Base-by-base conservation (phyloP, 2,113 vertebrate species). In the Cyprinodon brontotheroides region DNA sequence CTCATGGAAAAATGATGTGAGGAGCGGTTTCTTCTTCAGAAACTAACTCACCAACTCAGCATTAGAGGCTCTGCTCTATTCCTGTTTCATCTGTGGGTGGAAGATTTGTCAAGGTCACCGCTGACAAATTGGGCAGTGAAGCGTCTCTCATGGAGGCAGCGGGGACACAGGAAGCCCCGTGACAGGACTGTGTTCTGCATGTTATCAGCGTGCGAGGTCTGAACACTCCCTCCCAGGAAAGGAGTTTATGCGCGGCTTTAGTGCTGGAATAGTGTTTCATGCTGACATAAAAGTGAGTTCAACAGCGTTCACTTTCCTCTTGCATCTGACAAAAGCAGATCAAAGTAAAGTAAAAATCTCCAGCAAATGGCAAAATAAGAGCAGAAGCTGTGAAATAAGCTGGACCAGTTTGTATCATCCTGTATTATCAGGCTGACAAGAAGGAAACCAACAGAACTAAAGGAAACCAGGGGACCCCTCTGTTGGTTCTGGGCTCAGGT, bases 71-170 rank as follows among this genome's bases (percentile, higher is more conserved):
- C 12, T 5, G 47, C 11, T 70, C 65, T 68, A 37, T 76, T 67
- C 75, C 40, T 57, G 67, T 83, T 57, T 75, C 65, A 63, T 80
- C 66, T 61, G 17, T 15, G 68, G 70, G 78, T 29, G 59, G 65
- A 70, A 61, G 62, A 75, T 83, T 62, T 79, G 70, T 85, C 79
- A 89, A 87, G 84, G 87, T 89, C 84, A 75, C 36, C 61, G 64
- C 70, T 57, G n/a, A 71, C 67, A 53, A 87, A 75, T n/a, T 74
- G 81, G 76, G 53, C 47, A 82, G 80, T 68, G 65, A n/a, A 68
- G 86, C 11, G 43, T 79, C 22, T 82, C 79, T 82, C 64, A 65
- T 61, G 45, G 43, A 65, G 47, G 60, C 59, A 47, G 53, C 45
- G 71, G 69, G 48, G 64, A 61, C 64, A 76, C 47, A 47, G 59